These are phyloP conservation scores for Falco novaeseelandiae DNA, from an alignment of 2,797 vertebrate species.

Conservation along the genomic window DNA sequence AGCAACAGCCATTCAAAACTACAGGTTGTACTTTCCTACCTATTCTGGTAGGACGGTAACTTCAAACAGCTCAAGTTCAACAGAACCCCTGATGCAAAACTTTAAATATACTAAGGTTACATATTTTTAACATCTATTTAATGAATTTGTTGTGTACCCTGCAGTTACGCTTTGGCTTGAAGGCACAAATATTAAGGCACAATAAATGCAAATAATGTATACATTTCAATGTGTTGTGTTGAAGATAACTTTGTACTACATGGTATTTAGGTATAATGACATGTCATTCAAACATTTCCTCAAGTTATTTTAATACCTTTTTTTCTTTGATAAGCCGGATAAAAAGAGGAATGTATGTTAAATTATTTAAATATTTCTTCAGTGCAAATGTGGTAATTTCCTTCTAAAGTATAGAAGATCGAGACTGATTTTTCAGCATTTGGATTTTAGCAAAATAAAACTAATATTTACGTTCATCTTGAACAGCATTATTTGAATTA, in stretches of 20 bases:
- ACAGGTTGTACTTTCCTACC: neutral
- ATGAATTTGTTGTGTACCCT: constrained; percentile 52
- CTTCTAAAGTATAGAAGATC: neutral
- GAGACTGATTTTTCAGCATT: constrained; percentile 27
- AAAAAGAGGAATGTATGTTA: constrained; percentile 55
- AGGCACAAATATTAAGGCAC: constrained; percentile 78
- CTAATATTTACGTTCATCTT: constrained; percentile 36
- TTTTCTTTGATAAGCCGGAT: constrained; percentile 58
- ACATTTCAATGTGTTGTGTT: constrained; percentile 63
- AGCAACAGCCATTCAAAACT: neutral
- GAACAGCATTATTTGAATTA: neutral
- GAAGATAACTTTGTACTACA: constrained; percentile 61
- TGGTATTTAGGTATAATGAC: constrained; percentile 49
- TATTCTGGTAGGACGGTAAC: constrained; percentile 36
- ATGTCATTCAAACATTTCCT: constrained; percentile 59
- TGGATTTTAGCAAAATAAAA: constrained; percentile 44
- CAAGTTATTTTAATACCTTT: constrained; percentile 69
- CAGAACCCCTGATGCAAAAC: constrained; percentile 46
- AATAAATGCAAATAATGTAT: constrained; percentile 70
- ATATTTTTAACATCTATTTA: constrained; percentile 1
- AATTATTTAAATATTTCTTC: constrained; percentile 61
- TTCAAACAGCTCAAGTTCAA: constrained; percentile 67
- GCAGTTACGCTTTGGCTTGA: constrained; percentile 68
- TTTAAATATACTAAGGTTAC: constrained; percentile 32
- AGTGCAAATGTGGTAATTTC: constrained; percentile 36